Percentiles rank a stretch among this genome's conserved stretches.
Conservation (phyloP, 1,140 invertebrate genomes). For the Dysdera silvatica region DNA sequence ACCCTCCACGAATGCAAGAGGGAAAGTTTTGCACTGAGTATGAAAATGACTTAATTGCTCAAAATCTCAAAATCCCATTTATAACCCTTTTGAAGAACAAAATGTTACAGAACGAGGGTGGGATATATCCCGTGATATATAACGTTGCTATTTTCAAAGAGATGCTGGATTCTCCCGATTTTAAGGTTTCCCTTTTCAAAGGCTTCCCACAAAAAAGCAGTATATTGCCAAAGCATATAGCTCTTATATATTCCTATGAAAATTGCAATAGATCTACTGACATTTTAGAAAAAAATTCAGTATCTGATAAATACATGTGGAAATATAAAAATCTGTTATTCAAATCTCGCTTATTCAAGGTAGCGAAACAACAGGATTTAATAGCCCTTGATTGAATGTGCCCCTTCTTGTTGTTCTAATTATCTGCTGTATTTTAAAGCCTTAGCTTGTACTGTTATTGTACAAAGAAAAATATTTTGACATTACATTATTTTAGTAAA, state of each 20-base stretch:
- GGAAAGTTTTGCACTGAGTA: slow-evolving; percentile 3
- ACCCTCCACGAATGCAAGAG: neutral
- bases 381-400: too few relatives aligned
- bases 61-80: slow-evolving; percentile 9
- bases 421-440: too few relatives aligned
- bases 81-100: neutral
- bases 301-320: slow-evolving; percentile 4
- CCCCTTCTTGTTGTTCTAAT: too few relatives aligned
- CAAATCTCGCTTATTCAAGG: neutral
- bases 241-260: neutral
- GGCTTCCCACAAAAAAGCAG: neutral
- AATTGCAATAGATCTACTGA: neutral
- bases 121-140: neutral
- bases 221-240: neutral
- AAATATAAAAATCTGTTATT: slow-evolving; percentile 10
- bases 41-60: slow-evolving; percentile 3
- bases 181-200: neutral
- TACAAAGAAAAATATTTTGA: too few relatives aligned
- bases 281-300: neutral
- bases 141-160: neutral
- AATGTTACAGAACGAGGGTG: neutral
- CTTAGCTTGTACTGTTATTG: too few relatives aligned
- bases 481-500: too few relatives aligned
- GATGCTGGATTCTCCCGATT: neutral
- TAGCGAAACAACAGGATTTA: neutral